phyloP scores from a whole-genome alignment of 2,888 invertebrate genomes.

The Bellardia bayeri region DNA sequence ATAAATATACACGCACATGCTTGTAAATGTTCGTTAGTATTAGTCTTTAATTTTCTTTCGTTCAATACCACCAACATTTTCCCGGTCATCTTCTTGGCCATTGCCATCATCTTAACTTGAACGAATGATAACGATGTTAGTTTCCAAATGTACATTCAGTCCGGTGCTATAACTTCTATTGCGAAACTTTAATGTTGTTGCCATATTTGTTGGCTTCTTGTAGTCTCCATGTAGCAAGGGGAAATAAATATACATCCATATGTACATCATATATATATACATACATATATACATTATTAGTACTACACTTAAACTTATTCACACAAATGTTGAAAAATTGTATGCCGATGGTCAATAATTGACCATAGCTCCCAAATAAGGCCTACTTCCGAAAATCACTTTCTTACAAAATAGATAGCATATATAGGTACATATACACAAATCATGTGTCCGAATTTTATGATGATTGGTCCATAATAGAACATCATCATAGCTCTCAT shows the following conservation, averaged over 20 bases:
- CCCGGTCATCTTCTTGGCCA: constrained; percentile 45
- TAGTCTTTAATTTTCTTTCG: constrained; percentile 41
- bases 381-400: too few species aligned
- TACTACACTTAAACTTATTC: too few species aligned
- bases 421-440: too few species aligned
- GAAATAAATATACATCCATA: constrained; percentile 2
- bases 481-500: too few species aligned
- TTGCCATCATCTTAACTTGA: constrained; percentile 44
- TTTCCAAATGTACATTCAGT: constrained; percentile 40
- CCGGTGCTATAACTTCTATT: constrained; percentile 34
- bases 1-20: background rate
- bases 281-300: too few species aligned
- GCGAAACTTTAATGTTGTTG: constrained; percentile 36
- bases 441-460: too few species aligned
- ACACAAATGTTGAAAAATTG: too few species aligned
- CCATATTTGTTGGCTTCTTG: constrained; percentile 40
- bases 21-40: constrained; percentile 29
- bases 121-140: constrained; percentile 46
- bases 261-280: background rate
- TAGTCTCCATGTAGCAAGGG: constrained; percentile 12
- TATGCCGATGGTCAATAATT: too few species aligned
- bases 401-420: too few species aligned
- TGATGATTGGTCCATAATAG: too few species aligned
- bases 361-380: too few species aligned
- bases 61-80: constrained; percentile 46